Percentiles rank a stretch among this genome's conserved stretches.
These are phyloP conservation scores for Plecotus auritus DNA, from an alignment of 2,113 vertebrate species.

Conservation along the genomic window DNA sequence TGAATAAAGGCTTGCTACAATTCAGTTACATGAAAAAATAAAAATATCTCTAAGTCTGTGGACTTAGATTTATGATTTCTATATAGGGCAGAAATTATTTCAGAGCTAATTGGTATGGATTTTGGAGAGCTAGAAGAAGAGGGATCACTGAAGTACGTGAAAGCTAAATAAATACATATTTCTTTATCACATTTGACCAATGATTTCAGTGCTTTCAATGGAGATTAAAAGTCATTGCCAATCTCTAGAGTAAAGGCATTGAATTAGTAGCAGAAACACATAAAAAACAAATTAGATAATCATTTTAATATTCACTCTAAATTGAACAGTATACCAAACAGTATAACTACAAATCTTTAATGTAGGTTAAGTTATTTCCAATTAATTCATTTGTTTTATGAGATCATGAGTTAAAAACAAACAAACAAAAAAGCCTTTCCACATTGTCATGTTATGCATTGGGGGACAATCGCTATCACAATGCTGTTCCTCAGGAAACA, in stretches of 20 bases:
- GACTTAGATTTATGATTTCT: background rate
- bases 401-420: background rate
- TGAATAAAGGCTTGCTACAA: background rate
- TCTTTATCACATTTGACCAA: background rate
- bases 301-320: background rate
- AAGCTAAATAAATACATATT: background rate
- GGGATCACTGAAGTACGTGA: background rate
- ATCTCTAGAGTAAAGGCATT: background rate
- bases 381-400: background rate
- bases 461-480: background rate
- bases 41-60: background rate
- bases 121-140: background rate
- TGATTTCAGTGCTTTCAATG: background rate
- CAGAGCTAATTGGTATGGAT: background rate
- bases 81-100: background rate
- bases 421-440: background rate
- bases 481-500: background rate
- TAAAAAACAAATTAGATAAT: background rate
- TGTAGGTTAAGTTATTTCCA: background rate
- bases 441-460: background rate
- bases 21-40: background rate
- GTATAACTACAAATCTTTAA: background rate
- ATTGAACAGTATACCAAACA: background rate
- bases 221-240: background rate
- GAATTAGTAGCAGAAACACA: background rate